Conservation (phyloP, 2,797 vertebrate genomes). For the Gobionotothen gibberifrons region DNA sequence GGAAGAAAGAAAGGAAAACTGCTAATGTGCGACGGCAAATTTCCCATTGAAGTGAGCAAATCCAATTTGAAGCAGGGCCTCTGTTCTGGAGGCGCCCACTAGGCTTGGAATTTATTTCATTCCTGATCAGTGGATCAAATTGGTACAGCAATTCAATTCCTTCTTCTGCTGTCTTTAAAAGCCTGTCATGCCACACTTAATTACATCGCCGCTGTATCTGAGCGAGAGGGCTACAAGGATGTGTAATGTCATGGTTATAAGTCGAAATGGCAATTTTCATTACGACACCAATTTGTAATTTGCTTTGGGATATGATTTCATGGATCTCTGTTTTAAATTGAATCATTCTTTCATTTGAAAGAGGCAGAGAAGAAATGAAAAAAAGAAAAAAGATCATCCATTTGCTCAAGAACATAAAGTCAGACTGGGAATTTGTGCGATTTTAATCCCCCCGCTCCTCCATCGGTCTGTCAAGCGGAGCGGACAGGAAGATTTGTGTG, state of each 20-base stretch:
- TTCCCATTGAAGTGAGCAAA: constrained; percentile 76
- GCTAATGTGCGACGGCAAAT: constrained; percentile 69
- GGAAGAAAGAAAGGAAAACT: constrained; percentile 58
- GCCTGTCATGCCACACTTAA: constrained; percentile 78
- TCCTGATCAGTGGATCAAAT: constrained; percentile 86
- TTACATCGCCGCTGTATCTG: constrained; percentile 76
- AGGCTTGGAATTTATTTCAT: constrained; percentile 77
- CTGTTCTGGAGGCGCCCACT: constrained; percentile 69
- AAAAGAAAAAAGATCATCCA: constrained; percentile 8
- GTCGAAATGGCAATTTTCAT: constrained; percentile 79
- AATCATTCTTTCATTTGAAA: constrained; percentile 74
- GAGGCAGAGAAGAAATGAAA: constrained; percentile 13
- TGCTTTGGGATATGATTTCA: constrained; percentile 78
- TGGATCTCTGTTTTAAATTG: constrained; percentile 77
- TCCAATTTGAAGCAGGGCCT: constrained; percentile 73
- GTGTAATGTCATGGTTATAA: constrained; percentile 81
- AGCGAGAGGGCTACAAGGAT: constrained; percentile 73
- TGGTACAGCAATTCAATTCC: constrained; percentile 83
- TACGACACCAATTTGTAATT: constrained; percentile 81
- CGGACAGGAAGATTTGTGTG: constrained; percentile 27
- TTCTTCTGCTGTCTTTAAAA: constrained; percentile 73
- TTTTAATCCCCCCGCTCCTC: constrained; percentile 34
- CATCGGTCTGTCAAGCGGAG: constrained; percentile 26
- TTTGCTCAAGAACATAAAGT: constrained; percentile 39
- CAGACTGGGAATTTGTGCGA: constrained; percentile 33